These are phyloP conservation scores for Eueides isabella DNA, from an alignment of 1,140 invertebrate genomes.

Conservation along the genomic window DNA sequence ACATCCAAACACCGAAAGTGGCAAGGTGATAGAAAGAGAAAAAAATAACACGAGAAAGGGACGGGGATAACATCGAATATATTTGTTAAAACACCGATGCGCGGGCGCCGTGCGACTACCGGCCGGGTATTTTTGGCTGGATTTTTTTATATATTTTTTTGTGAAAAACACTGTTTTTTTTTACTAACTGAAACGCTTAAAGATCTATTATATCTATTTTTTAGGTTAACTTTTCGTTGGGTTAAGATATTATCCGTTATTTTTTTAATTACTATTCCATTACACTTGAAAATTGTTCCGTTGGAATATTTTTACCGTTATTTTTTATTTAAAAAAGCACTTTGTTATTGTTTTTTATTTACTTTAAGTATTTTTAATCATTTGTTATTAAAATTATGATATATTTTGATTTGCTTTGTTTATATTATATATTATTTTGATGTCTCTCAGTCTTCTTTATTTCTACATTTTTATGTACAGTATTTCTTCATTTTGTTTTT, in stretches of 20 bases:
- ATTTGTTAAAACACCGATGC: constrained; percentile 75
- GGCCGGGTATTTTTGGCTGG: constrained; percentile 73
- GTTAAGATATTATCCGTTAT: neutral
- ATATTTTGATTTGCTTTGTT: no score
- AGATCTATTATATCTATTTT: neutral
- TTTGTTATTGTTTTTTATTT: no score
- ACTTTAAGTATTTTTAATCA: no score
- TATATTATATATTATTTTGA: neutral
- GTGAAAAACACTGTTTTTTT: constrained; percentile 1
- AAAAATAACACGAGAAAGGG: constrained; percentile 74
- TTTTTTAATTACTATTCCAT: neutral
- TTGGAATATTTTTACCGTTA: neutral
- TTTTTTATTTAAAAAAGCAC: neutral
- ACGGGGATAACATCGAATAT: constrained; percentile 71
- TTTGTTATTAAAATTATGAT: no score
- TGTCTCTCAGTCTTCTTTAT: no score
- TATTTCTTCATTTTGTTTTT: no score
- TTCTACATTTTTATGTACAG: no score
- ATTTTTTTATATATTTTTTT: constrained; percentile 23
- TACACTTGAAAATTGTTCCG: neutral
- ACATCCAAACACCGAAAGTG: constrained; percentile 78
- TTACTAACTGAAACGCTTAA: neutral
- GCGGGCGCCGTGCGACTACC: constrained; percentile 62
- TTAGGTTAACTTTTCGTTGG: neutral
- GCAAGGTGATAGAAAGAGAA: constrained; percentile 78